Evolutionary conservation across 2,888 invertebrate species (phyloP).

Genomic region (Dermolepida albohirtum): DNA sequence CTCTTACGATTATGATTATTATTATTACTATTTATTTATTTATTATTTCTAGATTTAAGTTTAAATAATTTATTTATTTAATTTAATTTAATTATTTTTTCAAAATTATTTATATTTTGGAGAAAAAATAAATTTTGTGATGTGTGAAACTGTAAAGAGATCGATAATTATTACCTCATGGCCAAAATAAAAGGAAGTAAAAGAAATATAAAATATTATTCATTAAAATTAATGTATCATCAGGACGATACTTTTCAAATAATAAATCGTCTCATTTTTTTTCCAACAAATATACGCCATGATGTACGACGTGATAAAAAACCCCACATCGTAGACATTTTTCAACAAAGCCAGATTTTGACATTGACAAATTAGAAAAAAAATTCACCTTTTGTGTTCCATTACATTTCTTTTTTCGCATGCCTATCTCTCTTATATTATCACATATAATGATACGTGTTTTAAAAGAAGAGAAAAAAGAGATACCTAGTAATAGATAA

Average conservation of each 20-base stretch:
- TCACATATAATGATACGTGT: too few species aligned
- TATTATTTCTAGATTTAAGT: too few species aligned
- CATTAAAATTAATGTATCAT: conserved; percentile 15
- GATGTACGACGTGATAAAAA: conserved; percentile 25
- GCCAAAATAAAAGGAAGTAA: neutral
- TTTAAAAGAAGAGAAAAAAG: too few species aligned
- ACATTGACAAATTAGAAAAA: conserved; percentile 30
- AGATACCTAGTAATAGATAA: too few species aligned
- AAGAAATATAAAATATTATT: conserved; percentile 6
- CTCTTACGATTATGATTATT: too few species aligned
- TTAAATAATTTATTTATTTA: too few species aligned
- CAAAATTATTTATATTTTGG: too few species aligned
- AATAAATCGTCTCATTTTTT: conserved; percentile 21
- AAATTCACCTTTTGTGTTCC: conserved; percentile 25
- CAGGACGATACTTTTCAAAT: neutral
- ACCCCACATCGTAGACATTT: conserved; percentile 5
- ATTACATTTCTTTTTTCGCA: conserved; percentile 19
- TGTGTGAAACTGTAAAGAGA: too few species aligned
- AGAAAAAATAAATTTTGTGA: too few species aligned
- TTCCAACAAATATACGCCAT: conserved; percentile 10
- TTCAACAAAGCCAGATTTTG: conserved; percentile 34
- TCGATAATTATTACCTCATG: too few species aligned
- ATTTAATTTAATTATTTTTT: too few species aligned
- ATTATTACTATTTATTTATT: too few species aligned
- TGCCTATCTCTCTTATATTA: conserved; percentile 1